A percentile compares a stretch with the other conserved stretches of the same genome.
Conservation (phyloP, 2,797 vertebrate species). For the Arctocebus calabarensis region DNA sequence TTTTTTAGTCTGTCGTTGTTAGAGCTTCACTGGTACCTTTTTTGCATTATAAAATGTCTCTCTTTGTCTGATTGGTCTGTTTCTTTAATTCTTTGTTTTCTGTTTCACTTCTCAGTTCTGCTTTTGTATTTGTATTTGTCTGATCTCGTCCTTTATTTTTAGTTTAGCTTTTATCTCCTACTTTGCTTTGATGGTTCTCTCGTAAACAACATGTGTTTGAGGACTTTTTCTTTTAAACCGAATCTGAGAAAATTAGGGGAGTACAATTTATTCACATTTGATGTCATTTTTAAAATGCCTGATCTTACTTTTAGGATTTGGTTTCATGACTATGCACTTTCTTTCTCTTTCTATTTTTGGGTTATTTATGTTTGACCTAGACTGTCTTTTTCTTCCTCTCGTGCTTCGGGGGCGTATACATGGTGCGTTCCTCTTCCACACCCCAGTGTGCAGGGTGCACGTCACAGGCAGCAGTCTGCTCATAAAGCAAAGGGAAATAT, state of each 20-base stretch:
- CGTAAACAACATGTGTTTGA: background rate
- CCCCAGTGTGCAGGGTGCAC: background rate
- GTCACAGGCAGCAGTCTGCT: background rate
- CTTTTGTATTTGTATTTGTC: background rate
- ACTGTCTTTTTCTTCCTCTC: background rate
- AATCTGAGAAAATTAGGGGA: background rate
- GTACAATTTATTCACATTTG: background rate
- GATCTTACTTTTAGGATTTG: slow-evolving; percentile 5
- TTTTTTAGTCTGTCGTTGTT: background rate
- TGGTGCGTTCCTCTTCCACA: background rate
- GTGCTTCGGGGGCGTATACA: too few species aligned
- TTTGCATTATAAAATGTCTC: background rate
- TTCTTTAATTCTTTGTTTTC: background rate
- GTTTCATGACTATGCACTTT: background rate
- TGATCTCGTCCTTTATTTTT: background rate
- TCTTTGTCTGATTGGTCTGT: background rate
- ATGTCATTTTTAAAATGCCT: background rate
- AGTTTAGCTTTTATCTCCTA: background rate
- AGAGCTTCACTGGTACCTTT: background rate
- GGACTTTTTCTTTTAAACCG: background rate
- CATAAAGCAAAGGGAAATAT: background rate
- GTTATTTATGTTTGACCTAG: background rate
- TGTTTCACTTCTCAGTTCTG: background rate
- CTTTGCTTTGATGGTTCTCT: background rate
- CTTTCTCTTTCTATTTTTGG: background rate